Percentiles rank a stretch among this genome's conserved stretches.
Evolutionary conservation across 2,888 invertebrate species (phyloP).

Genomic region (Himalopsyche tibetana): DNA sequence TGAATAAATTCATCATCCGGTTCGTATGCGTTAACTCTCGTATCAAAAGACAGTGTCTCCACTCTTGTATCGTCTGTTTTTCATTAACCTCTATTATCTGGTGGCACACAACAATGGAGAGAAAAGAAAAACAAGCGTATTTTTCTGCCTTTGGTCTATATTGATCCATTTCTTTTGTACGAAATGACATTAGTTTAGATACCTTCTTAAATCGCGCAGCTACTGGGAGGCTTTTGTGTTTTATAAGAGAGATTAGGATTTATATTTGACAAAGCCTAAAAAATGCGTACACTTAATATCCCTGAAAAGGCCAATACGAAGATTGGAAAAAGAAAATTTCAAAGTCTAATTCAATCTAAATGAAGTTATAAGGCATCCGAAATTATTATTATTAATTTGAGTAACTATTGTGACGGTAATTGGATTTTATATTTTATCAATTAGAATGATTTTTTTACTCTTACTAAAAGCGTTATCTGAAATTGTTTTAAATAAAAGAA

Average conservation of each 20-base stretch:
- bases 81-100: constrained; percentile 55
- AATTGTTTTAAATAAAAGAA: too few species aligned
- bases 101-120: constrained; percentile 32
- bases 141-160: constrained; percentile 26
- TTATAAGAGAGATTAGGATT: constrained; percentile 6
- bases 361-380: too few species aligned
- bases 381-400: too few species aligned
- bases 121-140: constrained; percentile 39
- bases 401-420: too few species aligned
- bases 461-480: too few species aligned
- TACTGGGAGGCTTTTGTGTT: background rate
- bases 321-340: too few species aligned
- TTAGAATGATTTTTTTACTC: too few species aligned
- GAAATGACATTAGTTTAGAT: constrained; percentile 38
- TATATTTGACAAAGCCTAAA: background rate
- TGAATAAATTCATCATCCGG: background rate
- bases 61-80: constrained; percentile 49
- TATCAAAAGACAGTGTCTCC: constrained; percentile 16
- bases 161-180: constrained; percentile 42
- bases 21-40: background rate
- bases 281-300: too few species aligned
- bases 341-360: too few species aligned
- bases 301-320: too few species aligned
- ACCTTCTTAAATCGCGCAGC: constrained; percentile 6
- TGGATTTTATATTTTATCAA: too few species aligned